Percentiles rank a stretch among this genome's conserved stretches.
phyloP scores from a whole-genome alignment of 2,113 vertebrate species.

The Clarias macrocephalus region DNA sequence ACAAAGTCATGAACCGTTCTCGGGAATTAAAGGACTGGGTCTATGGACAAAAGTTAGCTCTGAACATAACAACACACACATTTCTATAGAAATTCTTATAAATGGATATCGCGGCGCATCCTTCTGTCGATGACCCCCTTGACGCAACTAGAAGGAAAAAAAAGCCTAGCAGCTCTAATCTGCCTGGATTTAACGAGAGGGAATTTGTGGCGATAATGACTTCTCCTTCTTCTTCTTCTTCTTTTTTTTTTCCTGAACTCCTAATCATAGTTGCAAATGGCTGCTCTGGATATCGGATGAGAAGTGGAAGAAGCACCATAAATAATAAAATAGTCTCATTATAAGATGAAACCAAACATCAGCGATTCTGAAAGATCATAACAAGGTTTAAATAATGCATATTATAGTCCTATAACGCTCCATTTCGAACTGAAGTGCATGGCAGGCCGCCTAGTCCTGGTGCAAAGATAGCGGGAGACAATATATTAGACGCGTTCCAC shows the following conservation, averaged over 20 bases:
- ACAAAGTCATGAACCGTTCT: background rate
- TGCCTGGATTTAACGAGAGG: background rate
- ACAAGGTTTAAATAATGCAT: slow-evolving; percentile 13
- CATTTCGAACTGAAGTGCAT: background rate
- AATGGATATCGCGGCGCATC: background rate
- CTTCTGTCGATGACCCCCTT: background rate
- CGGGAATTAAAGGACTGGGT: background rate
- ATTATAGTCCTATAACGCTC: background rate
- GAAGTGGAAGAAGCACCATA: background rate
- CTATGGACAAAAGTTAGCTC: background rate
- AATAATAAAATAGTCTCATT: slow-evolving; percentile 12
- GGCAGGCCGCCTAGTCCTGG: background rate
- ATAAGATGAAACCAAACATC: slow-evolving; percentile 4
- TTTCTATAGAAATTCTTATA: background rate
- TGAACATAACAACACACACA: background rate
- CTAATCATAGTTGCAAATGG: background rate
- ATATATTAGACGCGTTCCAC: background rate
- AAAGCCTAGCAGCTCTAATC: background rate
- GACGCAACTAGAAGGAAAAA: background rate
- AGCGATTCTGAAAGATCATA: background rate
- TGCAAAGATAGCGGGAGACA: background rate
- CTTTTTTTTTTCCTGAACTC: background rate
- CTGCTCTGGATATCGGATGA: background rate
- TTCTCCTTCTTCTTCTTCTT: no score
- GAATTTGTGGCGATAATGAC: background rate